Base-by-base conservation (phyloP, 2,888 invertebrate species). In the Temnothorax ravouxi region DNA sequence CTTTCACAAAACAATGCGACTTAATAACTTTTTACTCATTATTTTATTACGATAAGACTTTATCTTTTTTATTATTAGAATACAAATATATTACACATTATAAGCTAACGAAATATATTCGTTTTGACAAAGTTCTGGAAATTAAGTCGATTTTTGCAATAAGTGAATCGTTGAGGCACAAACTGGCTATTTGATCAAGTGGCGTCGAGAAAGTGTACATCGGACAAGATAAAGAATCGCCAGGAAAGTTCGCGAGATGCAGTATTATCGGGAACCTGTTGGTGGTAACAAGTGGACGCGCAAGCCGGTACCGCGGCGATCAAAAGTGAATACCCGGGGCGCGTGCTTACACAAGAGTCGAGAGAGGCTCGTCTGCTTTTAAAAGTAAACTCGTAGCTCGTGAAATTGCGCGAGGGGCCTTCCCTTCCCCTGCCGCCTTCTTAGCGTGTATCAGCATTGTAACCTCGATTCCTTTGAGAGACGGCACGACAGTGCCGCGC, bases 401-500 rank as follows among this genome's bases (percentile, higher is more conserved):
- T 62, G 72, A 71, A 84, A 84, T 89, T 88, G 85, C 86, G 82
- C 75, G 89, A 89, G 80, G 62, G 52, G 21, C 21, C 76, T 21
- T 21, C 21, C 41, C 41, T 9, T 21, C 21, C 11, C 11, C 62
- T 59, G 54, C 44, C 50, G 52, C 9, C 79, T 76, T 66, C 62
- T 84, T 64, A 64, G 59, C 85, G 67, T 77, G 69, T 88, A 77
- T 88, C 80, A 56, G 52, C 72, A 81, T 54, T 88, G 85, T 87
- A 90, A 88, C 90, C 90, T 85, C 88, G 83, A 88, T 90, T 90
- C 83, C 84, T 81, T 85, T 69, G 67, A 67, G 54, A 61, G 59
- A 56, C 47, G 56, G 56, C 29, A 47, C 61, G 29, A 34, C 84
- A 83, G 89, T 87, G 83, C 74, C 74, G 41, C 66, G 82, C 44